Evolutionary conservation across 2,113 vertebrate genomes (phyloP).

Genomic region (Otocyon megalotis): DNA sequence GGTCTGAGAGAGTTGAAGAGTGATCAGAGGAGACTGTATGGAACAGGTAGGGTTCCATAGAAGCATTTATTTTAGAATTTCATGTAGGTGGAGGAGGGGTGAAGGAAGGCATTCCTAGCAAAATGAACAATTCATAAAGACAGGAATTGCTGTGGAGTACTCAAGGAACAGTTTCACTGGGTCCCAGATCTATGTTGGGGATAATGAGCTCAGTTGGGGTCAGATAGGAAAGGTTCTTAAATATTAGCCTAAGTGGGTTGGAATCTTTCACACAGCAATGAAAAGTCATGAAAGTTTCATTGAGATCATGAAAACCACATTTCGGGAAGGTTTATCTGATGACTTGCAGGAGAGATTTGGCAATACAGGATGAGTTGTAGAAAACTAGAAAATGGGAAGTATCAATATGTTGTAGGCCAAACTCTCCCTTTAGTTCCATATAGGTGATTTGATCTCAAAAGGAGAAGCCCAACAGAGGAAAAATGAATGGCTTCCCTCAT

Average conservation of each 20-base stretch:
- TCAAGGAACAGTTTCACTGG: not conserved
- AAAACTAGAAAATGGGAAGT: not conserved
- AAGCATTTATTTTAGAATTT: not conserved
- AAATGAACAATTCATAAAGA: not conserved
- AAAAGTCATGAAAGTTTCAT: not conserved
- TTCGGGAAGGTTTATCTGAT: not conserved
- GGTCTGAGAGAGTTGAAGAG: not conserved
- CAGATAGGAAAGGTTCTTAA: not conserved
- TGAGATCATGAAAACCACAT: not conserved
- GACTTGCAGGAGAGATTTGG: not conserved
- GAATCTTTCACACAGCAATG: not conserved
- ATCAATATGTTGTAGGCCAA: not conserved
- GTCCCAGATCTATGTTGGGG: not conserved
- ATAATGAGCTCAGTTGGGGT: not conserved
- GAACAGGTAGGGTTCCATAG: not conserved
- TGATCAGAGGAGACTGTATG: not conserved
- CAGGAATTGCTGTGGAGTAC: not conserved
- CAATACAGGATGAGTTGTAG: too few relatives aligned
- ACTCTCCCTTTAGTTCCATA: not conserved
- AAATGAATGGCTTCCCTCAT: not conserved
- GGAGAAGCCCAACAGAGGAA: not conserved
- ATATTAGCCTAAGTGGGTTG: not conserved
- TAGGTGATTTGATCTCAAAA: not conserved
- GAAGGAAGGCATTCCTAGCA: not conserved
- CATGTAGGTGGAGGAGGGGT: not conserved